Conservation (phyloP, 1,140 invertebrate species). For the Lasaia peninsularis region DNA sequence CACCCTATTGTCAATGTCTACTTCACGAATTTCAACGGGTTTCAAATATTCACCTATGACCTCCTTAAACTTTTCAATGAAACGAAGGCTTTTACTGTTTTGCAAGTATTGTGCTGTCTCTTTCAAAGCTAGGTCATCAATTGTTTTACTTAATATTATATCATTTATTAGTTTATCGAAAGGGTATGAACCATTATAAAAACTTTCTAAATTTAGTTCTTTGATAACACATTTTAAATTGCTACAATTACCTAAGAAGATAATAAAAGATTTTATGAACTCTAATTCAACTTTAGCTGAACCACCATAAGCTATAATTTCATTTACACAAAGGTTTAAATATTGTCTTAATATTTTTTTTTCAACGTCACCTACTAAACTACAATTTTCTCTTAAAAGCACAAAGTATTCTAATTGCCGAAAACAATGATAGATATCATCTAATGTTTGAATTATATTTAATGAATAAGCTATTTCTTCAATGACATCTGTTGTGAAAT, state of each 20-base stretch:
- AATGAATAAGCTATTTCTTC: conserved; percentile 1
- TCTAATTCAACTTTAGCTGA: conserved; percentile 14
- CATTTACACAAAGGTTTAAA: not conserved
- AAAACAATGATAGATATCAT: not conserved
- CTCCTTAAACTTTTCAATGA: conserved; percentile 12
- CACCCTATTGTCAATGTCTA: conserved; percentile 1
- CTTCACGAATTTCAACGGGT: conserved; percentile 2
- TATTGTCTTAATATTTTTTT: not conserved
- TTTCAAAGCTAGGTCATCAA: not conserved
- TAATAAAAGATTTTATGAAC: conserved; percentile 1
- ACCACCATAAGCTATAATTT: not conserved
- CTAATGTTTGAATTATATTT: not conserved
- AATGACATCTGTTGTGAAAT: not conserved
- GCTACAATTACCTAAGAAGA: not conserved
- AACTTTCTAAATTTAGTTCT: not conserved
- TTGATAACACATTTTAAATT: not conserved
- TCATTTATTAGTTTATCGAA: conserved; percentile 1
- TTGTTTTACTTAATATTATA: not conserved
- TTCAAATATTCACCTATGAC: conserved; percentile 6
- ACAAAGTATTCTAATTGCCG: conserved; percentile 5
- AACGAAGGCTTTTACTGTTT: conserved; percentile 2
- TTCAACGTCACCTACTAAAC: not conserved
- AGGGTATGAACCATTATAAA: not conserved
- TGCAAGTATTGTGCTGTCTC: not conserved
- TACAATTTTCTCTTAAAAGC: conserved; percentile 9